A percentile compares a stretch with the other conserved stretches of the same genome.
phyloP scores from a whole-genome alignment of 2,888 invertebrate species.

The Didymodactylos carnosus region DNA sequence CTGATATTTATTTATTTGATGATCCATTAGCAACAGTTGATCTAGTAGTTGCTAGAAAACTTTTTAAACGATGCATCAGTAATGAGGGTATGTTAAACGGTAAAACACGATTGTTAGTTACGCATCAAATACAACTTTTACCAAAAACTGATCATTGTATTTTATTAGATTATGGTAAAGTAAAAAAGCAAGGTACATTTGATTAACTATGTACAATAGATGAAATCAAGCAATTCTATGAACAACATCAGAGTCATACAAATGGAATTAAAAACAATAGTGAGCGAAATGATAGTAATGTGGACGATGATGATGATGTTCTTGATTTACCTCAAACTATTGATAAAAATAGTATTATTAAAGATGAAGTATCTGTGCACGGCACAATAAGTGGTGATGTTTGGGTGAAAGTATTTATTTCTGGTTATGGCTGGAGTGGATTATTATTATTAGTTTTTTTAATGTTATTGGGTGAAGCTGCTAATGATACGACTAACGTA shows the following conservation, averaged over 20 bases:
- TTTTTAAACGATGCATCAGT: constrained; percentile 34
- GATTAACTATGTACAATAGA: not conserved
- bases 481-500: not conserved
- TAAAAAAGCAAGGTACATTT: not conserved
- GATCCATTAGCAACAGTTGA: constrained; percentile 37
- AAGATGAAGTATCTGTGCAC: not conserved
- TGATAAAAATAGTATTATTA: not conserved
- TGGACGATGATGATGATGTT: not conserved
- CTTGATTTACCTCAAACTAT: not conserved
- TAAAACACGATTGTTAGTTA: constrained; percentile 12
- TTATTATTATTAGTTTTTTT: not conserved
- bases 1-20: constrained; percentile 34
- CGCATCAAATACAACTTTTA: not conserved
- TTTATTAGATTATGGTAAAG: not conserved
- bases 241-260: no score
- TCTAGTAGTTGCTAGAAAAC: constrained; percentile 34
- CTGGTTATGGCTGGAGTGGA: not conserved
- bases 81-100: constrained; percentile 24
- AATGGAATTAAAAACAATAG: no score
- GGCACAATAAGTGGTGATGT: not conserved
- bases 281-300: no score
- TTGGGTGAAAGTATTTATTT: not conserved
- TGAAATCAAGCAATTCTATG: no score
- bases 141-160: not conserved
- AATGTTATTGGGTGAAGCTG: not conserved